Evolutionary conservation across 1,140 invertebrate genomes (phyloP).

Genomic region (Drosophila repletoides): DNA sequence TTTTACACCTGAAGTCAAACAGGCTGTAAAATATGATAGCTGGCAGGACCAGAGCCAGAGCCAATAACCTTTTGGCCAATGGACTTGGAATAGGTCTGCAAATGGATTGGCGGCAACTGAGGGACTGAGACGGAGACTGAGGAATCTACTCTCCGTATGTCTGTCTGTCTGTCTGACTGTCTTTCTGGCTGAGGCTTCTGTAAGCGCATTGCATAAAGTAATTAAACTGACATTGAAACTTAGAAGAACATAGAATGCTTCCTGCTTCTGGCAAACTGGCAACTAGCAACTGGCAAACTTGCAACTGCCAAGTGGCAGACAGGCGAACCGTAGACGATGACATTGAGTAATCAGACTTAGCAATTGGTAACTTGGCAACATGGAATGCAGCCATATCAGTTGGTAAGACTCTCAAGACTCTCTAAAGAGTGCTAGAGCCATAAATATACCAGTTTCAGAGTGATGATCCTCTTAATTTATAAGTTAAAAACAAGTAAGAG

Average conservation of each 20-base stretch:
- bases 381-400: conserved; percentile 76
- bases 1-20: conserved; percentile 21
- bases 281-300: conserved; percentile 16
- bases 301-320: conserved; percentile 44
- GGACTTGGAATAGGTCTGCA: conserved; percentile 26
- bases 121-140: background rate
- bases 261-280: conserved; percentile 63
- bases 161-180: conserved; percentile 25
- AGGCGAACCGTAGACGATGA: conserved; percentile 70
- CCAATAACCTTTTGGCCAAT: conserved; percentile 63
- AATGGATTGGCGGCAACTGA: background rate
- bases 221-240: conserved; percentile 80
- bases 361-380: conserved; percentile 64
- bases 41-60: conserved; percentile 42
- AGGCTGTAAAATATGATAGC: conserved; percentile 40
- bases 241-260: conserved; percentile 78
- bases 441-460: conserved; percentile 72
- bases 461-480: conserved; percentile 81
- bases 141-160: background rate
- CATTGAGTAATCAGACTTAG: conserved; percentile 79
- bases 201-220: conserved; percentile 73
- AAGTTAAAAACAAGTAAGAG: conserved; percentile 80
- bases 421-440: too few relatives aligned
- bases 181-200: too few relatives aligned
- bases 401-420: too few relatives aligned